Evolutionary conservation across 2,888 invertebrate species (phyloP).

Genomic region (Polymixis lichenea): DNA sequence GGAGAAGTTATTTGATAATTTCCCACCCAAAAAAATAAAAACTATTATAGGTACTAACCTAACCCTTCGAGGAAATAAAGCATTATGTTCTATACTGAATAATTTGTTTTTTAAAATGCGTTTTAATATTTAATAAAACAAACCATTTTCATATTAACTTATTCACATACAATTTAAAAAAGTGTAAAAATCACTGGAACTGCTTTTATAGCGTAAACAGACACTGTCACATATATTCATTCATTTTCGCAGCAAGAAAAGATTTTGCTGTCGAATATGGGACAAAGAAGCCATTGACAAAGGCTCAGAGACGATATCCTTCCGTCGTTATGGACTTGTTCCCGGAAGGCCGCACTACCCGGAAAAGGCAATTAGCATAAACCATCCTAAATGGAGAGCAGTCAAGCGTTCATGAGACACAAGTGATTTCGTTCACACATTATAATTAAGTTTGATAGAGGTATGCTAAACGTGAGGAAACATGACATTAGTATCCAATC

Average conservation of each 20-base stretch:
- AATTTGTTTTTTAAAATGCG: too few species aligned
- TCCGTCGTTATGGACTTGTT: background rate
- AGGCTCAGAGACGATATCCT: conserved; percentile 6
- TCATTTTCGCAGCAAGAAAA: background rate
- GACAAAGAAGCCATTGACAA: conserved; percentile 23
- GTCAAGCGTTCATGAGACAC: conserved; percentile 7
- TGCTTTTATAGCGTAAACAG: background rate
- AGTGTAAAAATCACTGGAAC: too few species aligned
- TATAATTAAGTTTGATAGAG: background rate
- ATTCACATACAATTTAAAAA: too few species aligned
- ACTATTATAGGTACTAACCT: too few species aligned
- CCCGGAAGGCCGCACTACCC: background rate
- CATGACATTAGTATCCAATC: background rate
- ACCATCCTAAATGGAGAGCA: conserved; percentile 37
- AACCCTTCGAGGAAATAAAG: too few species aligned
- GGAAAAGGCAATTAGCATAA: conserved; percentile 2
- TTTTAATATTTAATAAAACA: background rate
- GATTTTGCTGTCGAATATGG: background rate
- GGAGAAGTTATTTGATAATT: too few species aligned
- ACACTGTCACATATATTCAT: background rate
- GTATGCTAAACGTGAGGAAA: background rate
- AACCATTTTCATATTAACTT: background rate
- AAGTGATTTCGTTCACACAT: conserved; percentile 25
- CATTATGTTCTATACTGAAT: too few species aligned
- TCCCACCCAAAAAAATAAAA: too few species aligned